Evolutionary conservation across 2,888 invertebrate genomes (phyloP).

Genomic region (Leistus spinibarbis): DNA sequence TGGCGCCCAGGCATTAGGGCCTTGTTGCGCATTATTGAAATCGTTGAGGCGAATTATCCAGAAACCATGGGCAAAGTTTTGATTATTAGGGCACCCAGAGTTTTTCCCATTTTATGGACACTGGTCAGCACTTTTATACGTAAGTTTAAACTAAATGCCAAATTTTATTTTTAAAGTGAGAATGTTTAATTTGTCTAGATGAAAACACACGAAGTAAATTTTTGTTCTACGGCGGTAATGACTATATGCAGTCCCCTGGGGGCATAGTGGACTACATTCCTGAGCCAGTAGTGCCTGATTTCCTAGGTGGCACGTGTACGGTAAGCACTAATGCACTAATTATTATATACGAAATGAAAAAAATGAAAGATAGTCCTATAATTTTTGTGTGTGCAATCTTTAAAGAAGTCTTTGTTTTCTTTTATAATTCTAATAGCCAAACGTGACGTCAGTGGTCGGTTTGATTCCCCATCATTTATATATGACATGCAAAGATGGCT

Average conservation of each 20-base stretch:
- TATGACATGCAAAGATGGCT: conserved; percentile 43
- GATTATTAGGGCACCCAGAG: conserved; percentile 89
- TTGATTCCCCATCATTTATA: conserved; percentile 55
- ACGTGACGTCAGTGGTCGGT: conserved; percentile 51
- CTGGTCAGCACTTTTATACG: conserved; percentile 93
- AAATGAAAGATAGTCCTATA: too few species aligned
- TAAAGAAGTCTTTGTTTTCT: conserved; percentile 7
- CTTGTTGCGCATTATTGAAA: conserved; percentile 72
- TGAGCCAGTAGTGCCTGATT: conserved; percentile 85
- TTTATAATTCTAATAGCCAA: conserved; percentile 31
- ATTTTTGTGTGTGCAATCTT: not conserved
- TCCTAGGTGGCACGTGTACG: conserved; percentile 88
- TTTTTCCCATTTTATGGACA: conserved; percentile 95
- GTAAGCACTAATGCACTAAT: conserved; percentile 64
- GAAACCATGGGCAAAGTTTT: conserved; percentile 92
- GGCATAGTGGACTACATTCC: conserved; percentile 87
- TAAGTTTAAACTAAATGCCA: conserved; percentile 51
- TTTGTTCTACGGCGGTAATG: conserved; percentile 88
- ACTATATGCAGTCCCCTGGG: conserved; percentile 78
- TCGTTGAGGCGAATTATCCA: conserved; percentile 92
- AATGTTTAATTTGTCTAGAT: conserved; percentile 63
- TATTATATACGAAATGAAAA: not conserved
- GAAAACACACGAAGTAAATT: conserved; percentile 92
- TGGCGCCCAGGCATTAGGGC: conserved; percentile 92
- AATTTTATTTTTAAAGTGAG: not conserved